phyloP scores from a whole-genome alignment of 2,797 vertebrate species.

The Gadopsis bispinosus region DNA sequence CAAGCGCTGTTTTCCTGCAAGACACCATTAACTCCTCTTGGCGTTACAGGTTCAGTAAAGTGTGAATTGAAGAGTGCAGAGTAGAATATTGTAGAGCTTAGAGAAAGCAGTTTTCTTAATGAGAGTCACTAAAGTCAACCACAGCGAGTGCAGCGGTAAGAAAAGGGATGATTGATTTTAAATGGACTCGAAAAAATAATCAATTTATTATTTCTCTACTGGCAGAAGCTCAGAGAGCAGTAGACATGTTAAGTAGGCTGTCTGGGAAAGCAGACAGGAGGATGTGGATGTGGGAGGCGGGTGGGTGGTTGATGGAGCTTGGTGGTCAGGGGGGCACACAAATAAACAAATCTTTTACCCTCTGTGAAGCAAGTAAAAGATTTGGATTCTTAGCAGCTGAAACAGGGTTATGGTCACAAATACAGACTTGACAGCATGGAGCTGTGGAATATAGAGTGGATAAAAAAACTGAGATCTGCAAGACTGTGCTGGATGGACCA shows the following conservation, averaged over 20 bases:
- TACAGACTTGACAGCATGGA: slow-evolving; percentile 1
- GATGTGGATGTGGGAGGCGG: slow-evolving; percentile 41
- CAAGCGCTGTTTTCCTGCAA: slow-evolving; percentile 45
- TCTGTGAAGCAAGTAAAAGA: slow-evolving; percentile 20
- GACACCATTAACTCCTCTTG: slow-evolving; percentile 23
- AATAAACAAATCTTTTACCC: background rate
- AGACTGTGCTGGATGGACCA: background rate
- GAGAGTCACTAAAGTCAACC: slow-evolving; percentile 51
- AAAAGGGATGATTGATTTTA: slow-evolving; percentile 50
- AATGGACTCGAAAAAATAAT: slow-evolving; percentile 63
- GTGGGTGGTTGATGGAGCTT: slow-evolving; percentile 4
- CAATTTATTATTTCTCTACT: slow-evolving; percentile 72
- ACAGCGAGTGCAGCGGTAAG: background rate
- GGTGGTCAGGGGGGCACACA: background rate
- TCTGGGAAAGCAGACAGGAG: slow-evolving; percentile 70
- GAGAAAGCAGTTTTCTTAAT: slow-evolving; percentile 47
- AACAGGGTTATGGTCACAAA: slow-evolving; percentile 5
- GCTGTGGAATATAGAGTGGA: background rate
- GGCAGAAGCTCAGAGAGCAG: slow-evolving; percentile 62
- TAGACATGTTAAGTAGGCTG: slow-evolving; percentile 75
- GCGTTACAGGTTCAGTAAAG: slow-evolving; percentile 44
- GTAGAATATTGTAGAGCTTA: background rate
- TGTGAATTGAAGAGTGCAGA: slow-evolving; percentile 29
- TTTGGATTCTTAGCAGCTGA: background rate
- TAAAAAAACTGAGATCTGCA: background rate